Conservation (phyloP, 2,113 vertebrate genomes). For the Scartelaos histophorus region DNA sequence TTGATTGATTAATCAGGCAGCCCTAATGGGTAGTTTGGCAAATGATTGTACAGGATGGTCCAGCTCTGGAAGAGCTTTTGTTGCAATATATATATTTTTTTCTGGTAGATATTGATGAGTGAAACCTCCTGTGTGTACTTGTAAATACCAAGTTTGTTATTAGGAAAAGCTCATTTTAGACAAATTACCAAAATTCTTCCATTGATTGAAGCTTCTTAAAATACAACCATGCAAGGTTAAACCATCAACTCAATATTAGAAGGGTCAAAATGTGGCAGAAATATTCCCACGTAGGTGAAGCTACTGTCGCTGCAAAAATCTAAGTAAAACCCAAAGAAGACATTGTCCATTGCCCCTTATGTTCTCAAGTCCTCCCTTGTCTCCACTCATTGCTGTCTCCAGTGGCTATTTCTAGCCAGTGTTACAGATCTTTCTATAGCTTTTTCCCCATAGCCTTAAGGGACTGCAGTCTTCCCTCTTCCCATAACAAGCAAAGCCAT, state of each 20-base stretch:
- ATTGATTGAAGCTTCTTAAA: too few relatives aligned
- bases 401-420: not conserved
- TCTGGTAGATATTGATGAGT: too few relatives aligned
- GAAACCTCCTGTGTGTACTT: too few relatives aligned
- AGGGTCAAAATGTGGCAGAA: too few relatives aligned
- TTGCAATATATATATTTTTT: too few relatives aligned
- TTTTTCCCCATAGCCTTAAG: slow-evolving; percentile 1
- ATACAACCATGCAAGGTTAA: not conserved
- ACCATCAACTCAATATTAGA: not conserved
- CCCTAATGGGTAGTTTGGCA: not conserved
- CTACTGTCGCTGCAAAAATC: not conserved
- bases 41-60: not conserved
- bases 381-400: not conserved
- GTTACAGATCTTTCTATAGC: not conserved
- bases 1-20: too few relatives aligned
- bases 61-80: too few relatives aligned
- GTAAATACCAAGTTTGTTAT: too few relatives aligned
- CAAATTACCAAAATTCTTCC: too few relatives aligned
- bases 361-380: not conserved
- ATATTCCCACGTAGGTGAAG: not conserved
- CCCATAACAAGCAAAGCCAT: slow-evolving; percentile 31
- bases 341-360: not conserved
- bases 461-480: slow-evolving; percentile 3
- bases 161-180: not conserved
- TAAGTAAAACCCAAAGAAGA: not conserved